phyloP scores from a whole-genome alignment of 2,888 invertebrate species.

The Plebejus argus region DNA sequence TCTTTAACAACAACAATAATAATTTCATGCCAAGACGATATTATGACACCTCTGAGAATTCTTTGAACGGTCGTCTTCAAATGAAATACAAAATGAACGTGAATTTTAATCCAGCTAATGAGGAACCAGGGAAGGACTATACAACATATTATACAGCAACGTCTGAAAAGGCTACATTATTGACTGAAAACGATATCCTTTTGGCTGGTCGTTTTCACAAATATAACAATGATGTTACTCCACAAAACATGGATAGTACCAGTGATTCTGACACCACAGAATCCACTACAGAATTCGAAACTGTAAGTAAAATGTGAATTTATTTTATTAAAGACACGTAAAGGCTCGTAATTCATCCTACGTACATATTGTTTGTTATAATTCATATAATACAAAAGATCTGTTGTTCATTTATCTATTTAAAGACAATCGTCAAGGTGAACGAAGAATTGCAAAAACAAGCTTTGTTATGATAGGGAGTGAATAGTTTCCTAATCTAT shows the following conservation, averaged over 20 bases:
- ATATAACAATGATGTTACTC: background rate
- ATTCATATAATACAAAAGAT: too few relatives aligned
- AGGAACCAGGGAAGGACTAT: background rate
- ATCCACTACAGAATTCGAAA: constrained; percentile 23
- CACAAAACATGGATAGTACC: background rate
- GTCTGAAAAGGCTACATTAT: background rate
- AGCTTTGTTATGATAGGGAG: background rate
- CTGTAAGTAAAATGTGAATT: background rate
- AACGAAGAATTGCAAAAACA: background rate
- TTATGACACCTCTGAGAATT: constrained; percentile 8
- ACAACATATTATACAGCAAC: background rate
- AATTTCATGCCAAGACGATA: background rate
- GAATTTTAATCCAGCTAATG: background rate
- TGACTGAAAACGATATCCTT: background rate
- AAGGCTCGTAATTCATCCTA: too few relatives aligned
- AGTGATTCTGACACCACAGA: background rate
- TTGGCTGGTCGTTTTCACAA: background rate
- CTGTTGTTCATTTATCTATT: too few relatives aligned
- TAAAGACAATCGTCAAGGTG: background rate
- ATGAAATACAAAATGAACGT: background rate
- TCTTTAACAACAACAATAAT: background rate
- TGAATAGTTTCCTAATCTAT: too few relatives aligned
- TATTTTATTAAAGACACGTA: too few relatives aligned
- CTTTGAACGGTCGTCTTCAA: background rate
- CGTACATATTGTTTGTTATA: too few relatives aligned